Evolutionary conservation across 2,888 invertebrate genomes (phyloP).

Genomic region (Melanotus villosus): DNA sequence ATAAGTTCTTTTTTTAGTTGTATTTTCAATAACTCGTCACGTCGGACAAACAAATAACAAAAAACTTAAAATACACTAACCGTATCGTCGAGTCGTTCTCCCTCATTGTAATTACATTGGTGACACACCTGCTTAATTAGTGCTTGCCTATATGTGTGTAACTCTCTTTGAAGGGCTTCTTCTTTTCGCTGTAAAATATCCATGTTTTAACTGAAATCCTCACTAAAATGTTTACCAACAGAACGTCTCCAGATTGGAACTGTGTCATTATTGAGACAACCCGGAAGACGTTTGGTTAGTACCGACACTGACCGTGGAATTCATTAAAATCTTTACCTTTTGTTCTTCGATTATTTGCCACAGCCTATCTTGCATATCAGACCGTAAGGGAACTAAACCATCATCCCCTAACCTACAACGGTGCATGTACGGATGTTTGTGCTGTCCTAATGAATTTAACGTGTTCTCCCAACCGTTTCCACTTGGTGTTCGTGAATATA

Average conservation of each 20-base stretch:
- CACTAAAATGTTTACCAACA: too few species aligned
- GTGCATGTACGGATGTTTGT: constrained; percentile 54
- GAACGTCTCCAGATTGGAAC: too few species aligned
- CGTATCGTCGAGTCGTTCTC: constrained; percentile 72
- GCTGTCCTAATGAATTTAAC: constrained; percentile 35
- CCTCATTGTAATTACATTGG: constrained; percentile 73
- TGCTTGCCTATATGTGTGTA: constrained; percentile 83
- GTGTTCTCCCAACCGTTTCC: constrained; percentile 63
- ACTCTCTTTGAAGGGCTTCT: constrained; percentile 82
- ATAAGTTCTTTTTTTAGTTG: constrained; percentile 28
- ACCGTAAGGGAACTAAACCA: constrained; percentile 80
- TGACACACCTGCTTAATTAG: constrained; percentile 79
- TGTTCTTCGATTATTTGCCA: constrained; percentile 87
- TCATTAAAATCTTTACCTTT: constrained; percentile 75
- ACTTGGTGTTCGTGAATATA: constrained; percentile 73
- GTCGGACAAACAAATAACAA: too few species aligned
- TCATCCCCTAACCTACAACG: constrained; percentile 74
- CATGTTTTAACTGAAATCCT: too few species aligned
- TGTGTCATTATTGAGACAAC: too few species aligned
- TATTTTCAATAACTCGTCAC: too few species aligned
- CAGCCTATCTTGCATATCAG: constrained; percentile 83
- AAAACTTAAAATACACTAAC: constrained; percentile 66
- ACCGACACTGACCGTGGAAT: too few species aligned
- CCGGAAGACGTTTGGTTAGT: too few species aligned
- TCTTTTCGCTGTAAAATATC: constrained; percentile 77